Base-by-base conservation (phyloP, 2,888 invertebrate genomes). In the Eupithecia subfuscata region DNA sequence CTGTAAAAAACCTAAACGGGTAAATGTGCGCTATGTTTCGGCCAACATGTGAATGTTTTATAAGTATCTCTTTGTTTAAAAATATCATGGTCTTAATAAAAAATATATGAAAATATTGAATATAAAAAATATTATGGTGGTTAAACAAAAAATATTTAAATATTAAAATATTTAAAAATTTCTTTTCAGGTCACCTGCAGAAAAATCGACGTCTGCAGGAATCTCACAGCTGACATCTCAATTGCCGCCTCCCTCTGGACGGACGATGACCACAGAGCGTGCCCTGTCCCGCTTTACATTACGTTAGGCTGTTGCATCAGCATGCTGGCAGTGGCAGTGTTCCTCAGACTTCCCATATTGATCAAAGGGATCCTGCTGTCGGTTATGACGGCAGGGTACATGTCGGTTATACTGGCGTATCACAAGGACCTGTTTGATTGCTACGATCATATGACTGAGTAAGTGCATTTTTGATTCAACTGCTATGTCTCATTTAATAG, bases 241-340 rank as follows among this genome's bases (percentile, higher is more conserved):
- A 96, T 96, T 0, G 88, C 92, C 0, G 89, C 91, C 0, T 88
- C 88, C 0, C 79, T 95, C 0, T 95, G 95, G 92, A 91, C 93
- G 56, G 90, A 90, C 30, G 92, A 92, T 69, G 96, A 97, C 78
- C 98, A 98, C 88, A 95, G 98, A 70, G 96, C 97, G 25, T 98
- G 98, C 85, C 97, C 97, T 0, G 93, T 98, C 74, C 98, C 98
- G 0, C 97, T 98, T 76, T 99, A 98, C 91, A 97, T 98, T 64
- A 97, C 98, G 8, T 92, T 98, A 18, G 98, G 98, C 16, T 98
- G 98, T 84, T 96, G 98, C 73, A 95, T 98, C 81, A 97, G 97
- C 72, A 97, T 97, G 92, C 95, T 98, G 75, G 96, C 97, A 0
- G 97, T 98, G 43, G 97, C 98, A 0, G 96, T 98, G 76, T 98